These are phyloP conservation scores for Pristionchus fissidentatus DNA, from an alignment of 2,888 invertebrate genomes.

Conservation along the genomic window DNA sequence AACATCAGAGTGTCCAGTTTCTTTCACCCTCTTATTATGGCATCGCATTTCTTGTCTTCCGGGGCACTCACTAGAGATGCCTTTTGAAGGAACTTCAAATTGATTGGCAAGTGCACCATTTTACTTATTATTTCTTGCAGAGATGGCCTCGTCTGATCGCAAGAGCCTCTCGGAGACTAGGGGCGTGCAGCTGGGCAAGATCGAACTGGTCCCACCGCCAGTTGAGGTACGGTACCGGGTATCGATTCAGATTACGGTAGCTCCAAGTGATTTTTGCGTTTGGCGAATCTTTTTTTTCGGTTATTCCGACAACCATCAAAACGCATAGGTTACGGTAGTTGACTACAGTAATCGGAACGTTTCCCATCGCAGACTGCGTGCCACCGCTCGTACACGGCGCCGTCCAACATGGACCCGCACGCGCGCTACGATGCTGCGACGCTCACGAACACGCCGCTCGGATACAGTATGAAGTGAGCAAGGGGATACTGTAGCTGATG, in stretches of 20 bases:
- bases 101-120: too few relatives aligned
- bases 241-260: background rate
- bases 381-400: slow-evolving; percentile 20
- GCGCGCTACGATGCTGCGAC: background rate
- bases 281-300: too few relatives aligned
- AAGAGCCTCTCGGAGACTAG: slow-evolving; percentile 33
- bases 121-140: background rate
- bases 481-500: background rate
- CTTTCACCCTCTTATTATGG: too few relatives aligned
- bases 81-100: too few relatives aligned
- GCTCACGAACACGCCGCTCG: slow-evolving; percentile 23
- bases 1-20: too few relatives aligned
- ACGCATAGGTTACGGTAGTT: too few relatives aligned
- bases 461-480: slow-evolving; percentile 30
- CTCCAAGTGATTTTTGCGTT: too few relatives aligned
- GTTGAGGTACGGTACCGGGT: slow-evolving; percentile 30
- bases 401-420: background rate
- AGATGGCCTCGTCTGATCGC: background rate
- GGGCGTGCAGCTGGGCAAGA: slow-evolving; percentile 13
- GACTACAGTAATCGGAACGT: background rate
- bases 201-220: background rate
- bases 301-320: too few relatives aligned
- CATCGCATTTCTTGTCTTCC: too few relatives aligned
- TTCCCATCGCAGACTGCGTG: background rate
- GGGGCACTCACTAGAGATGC: too few relatives aligned